Conservation (phyloP, 2,113 vertebrate genomes). For the Chunga burmeisteri region DNA sequence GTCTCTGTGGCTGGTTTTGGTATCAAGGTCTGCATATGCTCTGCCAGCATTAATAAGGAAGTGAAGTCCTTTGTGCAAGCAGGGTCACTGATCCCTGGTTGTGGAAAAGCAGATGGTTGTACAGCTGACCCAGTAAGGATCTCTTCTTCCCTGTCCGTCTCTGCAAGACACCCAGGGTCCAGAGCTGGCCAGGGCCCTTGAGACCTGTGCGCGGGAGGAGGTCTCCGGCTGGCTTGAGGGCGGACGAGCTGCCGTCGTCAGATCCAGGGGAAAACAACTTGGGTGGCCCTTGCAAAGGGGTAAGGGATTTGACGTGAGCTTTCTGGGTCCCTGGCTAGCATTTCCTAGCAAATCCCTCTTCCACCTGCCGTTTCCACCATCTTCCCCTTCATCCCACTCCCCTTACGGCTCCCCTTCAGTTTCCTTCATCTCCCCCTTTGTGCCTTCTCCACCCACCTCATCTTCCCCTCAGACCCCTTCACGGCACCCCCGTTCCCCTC, state of each 20-base stretch:
- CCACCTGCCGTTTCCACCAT: not conserved
- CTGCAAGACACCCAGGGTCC: no score
- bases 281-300: not conserved
- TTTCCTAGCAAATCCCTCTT: not conserved
- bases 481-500: not conserved
- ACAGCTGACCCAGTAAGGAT: not conserved
- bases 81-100: not conserved
- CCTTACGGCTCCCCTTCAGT: not conserved
- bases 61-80: not conserved
- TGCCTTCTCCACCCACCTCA: not conserved
- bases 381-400: not conserved
- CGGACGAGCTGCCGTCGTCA: accelerated
- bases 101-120: not conserved
- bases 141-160: not conserved
- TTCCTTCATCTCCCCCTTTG: not conserved
- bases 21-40: not conserved
- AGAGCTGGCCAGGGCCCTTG: accelerated
- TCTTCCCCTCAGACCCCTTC: no score
- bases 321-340: not conserved
- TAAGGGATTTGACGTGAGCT: not conserved
- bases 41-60: not conserved
- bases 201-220: accelerated
- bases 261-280: not conserved
- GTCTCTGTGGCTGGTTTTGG: not conserved
- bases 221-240: not conserved